Percentiles rank a stretch among this genome's conserved stretches.
Evolutionary conservation across 2,113 vertebrate genomes (phyloP).

Genomic region (Podarcis raffonei): DNA sequence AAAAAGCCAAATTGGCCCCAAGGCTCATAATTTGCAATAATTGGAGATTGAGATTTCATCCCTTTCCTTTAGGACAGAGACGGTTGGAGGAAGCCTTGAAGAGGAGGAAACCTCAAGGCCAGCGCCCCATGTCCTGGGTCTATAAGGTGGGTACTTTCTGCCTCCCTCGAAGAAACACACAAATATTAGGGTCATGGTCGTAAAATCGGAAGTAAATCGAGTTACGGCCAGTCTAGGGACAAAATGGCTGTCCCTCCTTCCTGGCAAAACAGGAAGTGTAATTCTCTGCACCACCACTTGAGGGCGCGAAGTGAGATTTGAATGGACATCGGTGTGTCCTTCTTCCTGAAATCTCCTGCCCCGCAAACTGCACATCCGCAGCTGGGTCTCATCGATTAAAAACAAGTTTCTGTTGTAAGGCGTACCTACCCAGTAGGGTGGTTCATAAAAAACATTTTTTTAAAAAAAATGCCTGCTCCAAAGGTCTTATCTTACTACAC

Average conservation of each 20-base stretch:
- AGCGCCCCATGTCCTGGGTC: slow-evolving; percentile 75
- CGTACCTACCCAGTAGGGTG: too few relatives aligned
- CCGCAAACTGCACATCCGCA: background rate
- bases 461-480: too few relatives aligned
- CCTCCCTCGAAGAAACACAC: background rate
- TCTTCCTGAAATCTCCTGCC: background rate
- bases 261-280: background rate
- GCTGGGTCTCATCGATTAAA: background rate
- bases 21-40: fast-evolving
- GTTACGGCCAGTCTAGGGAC: background rate
- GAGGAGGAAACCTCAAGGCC: slow-evolving; percentile 59
- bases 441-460: too few relatives aligned
- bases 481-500: too few relatives aligned
- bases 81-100: slow-evolving; percentile 85
- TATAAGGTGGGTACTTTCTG: slow-evolving; percentile 71
- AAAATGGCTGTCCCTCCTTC: background rate
- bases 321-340: too few relatives aligned
- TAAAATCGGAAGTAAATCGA: too few relatives aligned
- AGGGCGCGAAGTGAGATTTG: background rate
- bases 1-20: background rate
- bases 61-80: slow-evolving; percentile 78
- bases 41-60: background rate
- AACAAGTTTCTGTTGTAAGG: background rate
- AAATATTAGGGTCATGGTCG: background rate
- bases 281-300: background rate